Conservation (phyloP, 2,113 vertebrate genomes). For the Carollia perspicillata region DNA sequence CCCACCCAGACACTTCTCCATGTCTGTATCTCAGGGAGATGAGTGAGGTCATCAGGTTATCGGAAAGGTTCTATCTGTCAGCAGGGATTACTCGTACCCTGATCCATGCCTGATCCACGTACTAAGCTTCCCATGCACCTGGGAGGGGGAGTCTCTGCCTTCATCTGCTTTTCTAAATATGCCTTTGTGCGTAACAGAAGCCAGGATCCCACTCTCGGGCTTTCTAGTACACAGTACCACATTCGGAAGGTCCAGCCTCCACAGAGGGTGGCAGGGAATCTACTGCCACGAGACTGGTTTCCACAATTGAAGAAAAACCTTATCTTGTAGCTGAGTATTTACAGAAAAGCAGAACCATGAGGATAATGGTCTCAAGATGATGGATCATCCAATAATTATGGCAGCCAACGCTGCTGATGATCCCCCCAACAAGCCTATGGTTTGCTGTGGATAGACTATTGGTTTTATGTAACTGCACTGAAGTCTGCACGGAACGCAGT, state of each 20-base stretch:
- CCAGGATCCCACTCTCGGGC: not conserved
- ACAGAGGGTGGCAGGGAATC: not conserved
- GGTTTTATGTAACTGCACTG: conserved; percentile 23
- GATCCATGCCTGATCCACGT: not conserved
- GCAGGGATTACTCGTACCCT: not conserved
- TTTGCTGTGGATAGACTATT: not conserved
- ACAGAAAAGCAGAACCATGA: not conserved
- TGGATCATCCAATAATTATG: conserved; percentile 26
- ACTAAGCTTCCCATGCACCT: not conserved
- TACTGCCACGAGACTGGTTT: not conserved
- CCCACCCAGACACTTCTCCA: no score
- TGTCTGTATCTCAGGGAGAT: not conserved
- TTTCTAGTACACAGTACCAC: not conserved
- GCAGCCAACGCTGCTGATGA: conserved; percentile 32
- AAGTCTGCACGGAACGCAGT: conserved; percentile 47
- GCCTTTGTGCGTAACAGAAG: not conserved
- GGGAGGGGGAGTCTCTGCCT: not conserved
- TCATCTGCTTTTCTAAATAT: not conserved
- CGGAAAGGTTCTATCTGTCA: not conserved
- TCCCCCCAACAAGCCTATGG: not conserved
- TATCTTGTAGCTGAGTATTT: not conserved
- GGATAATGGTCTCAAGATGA: conserved; percentile 1
- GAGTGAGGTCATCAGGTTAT: not conserved
- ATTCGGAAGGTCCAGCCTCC: not conserved
- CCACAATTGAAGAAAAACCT: not conserved